A percentile compares a stretch with the other conserved stretches of the same genome.
Conservation (phyloP, 1,140 invertebrate species). For the Venturia canescens region DNA sequence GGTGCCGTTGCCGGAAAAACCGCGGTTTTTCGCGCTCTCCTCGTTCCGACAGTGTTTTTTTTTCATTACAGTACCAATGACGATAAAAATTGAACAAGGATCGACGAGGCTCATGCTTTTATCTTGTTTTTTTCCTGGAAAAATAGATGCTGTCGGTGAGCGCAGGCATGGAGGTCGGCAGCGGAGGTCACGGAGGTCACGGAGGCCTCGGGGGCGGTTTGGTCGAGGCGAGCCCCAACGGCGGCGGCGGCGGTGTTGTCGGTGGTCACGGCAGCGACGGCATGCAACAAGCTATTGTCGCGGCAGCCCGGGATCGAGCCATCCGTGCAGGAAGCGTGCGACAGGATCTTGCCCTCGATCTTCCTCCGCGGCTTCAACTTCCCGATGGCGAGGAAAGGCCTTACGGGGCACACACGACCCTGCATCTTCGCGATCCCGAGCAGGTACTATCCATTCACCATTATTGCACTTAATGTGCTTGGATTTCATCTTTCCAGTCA, state of each 20-base stretch:
- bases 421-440: constrained; percentile 81
- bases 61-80: neutral
- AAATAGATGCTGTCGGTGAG: constrained; percentile 81
- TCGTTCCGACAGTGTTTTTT: neutral
- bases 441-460: constrained; percentile 74
- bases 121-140: neutral
- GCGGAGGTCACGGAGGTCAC: constrained; percentile 79
- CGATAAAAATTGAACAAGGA: neutral
- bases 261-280: constrained; percentile 60
- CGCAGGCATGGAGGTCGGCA: constrained; percentile 78
- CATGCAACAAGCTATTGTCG: constrained; percentile 73
- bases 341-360: constrained; percentile 81
- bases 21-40: neutral
- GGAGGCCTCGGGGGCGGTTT: constrained; percentile 76
- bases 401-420: constrained; percentile 79
- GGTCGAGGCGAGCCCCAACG: constrained; percentile 66
- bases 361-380: constrained; percentile 82
- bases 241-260: constrained; percentile 57
- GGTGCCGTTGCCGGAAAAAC: too few species aligned
- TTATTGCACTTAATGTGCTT: neutral
- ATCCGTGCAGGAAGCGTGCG: constrained; percentile 79
- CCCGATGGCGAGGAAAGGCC: constrained; percentile 85
- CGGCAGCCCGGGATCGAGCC: constrained; percentile 78
- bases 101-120: constrained; percentile 32
- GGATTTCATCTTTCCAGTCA: neutral